Evolutionary conservation across 2,113 vertebrate genomes (phyloP), one percentile per base, ranked within the genome.

Genomic region (Hoplias malabaricus): DNA sequence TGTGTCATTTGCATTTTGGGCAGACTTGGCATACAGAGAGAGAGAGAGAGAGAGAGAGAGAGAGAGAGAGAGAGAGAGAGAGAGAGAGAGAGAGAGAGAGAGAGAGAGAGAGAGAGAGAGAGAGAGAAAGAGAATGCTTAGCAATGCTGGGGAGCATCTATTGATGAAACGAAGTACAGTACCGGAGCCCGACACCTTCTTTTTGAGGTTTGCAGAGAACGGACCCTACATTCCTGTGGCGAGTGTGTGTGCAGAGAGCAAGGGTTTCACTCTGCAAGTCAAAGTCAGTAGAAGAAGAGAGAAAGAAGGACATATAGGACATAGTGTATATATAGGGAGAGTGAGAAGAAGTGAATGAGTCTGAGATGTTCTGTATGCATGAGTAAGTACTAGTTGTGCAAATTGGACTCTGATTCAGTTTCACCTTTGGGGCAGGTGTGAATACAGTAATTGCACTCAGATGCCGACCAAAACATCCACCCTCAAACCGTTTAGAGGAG

Each of bases 1-100:
- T 89, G 88, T 90, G 88, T 90, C 90, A 88, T 90, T 92, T 90
- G 86, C 87, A 90, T 92, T 86, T 84, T 66, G 11, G 87, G 90
- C 86, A 90, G 57, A 90, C 88, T 88, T 75, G 86, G 78, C 40
- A 84, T 76, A 78, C 50, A 87, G 70, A 21, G 68, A 82, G 53
- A 14, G 19, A 56, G 43, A 13, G 27, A 33, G 33, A 34, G 65
- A 40, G 21, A 48, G 50, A 86, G 36, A 38, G 67, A 65, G 9
- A 59, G 61, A 57, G 16, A 78, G 19, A 71, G 12, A 76, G 40
- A 69, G 46, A 84, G 77, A 78, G 56, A 87, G 70, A 21, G 68
- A 82, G 53, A 14, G 19, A 56, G 43, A 13, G 27, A 33, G 33
- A 34, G 65, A 40, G 21, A 48, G 50, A 86, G 36, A 38, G 67